Evolutionary conservation across 2,797 vertebrate genomes (phyloP).

Genomic region (Lepilemur ruficaudatus): DNA sequence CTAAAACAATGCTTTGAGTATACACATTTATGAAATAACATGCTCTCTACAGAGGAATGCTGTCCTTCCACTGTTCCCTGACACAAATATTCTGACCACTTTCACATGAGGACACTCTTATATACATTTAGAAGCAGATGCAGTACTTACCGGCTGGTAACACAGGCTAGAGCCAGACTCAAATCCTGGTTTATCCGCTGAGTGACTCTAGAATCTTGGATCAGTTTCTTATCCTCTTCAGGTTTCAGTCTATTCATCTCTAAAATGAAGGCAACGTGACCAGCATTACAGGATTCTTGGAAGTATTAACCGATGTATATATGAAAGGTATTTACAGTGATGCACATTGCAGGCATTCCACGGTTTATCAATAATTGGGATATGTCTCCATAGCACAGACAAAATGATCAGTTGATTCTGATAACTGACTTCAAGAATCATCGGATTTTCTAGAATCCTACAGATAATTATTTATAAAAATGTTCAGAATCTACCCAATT

Average conservation of each 20-base stretch:
- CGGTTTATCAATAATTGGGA: background rate
- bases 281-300: background rate
- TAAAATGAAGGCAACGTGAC: slow-evolving; percentile 29
- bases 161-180: background rate
- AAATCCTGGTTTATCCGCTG: no score
- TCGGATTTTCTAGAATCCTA: background rate
- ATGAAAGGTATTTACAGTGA: background rate
- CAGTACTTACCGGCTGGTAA: background rate
- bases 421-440: background rate
- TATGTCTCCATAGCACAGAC: background rate
- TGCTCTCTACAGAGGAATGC: background rate
- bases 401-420: background rate
- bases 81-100: background rate
- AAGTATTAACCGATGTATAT: background rate
- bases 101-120: background rate
- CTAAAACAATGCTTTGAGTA: background rate
- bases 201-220: slow-evolving; percentile 13
- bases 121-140: background rate
- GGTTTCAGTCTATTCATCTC: slow-evolving; percentile 48
- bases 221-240: slow-evolving; percentile 29
- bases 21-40: background rate
- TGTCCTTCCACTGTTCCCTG: background rate
- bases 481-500: background rate
- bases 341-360: background rate
- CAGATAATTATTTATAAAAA: background rate